Base-by-base conservation (phyloP, 1,140 invertebrate genomes). In the Drosophila suzukii region DNA sequence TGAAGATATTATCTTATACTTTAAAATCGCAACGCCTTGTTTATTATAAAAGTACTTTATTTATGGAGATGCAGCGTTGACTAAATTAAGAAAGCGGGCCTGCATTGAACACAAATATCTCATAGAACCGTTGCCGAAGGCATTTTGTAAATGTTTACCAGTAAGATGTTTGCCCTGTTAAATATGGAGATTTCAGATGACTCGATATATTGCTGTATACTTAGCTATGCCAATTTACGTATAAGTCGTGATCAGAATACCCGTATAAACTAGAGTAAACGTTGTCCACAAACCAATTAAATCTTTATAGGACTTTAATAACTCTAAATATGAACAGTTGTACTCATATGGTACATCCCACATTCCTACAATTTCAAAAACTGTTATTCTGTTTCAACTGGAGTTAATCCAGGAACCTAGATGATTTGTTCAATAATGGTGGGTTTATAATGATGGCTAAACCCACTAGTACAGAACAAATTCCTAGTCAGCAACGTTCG, bases 91-190 rank as follows among this genome's bases (percentile, higher is more conserved):
- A 41, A 43, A 65, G 27, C 60, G 17, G 44, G 24, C n/a, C 63
- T 6, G 8, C 36, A 17, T 43, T 27, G 58, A 61, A 15, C 1
- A 6, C 8, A 32, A 30, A 34, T 49, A 34, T n/a, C 12, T 46
- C 4, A 15, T 43, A 50, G 27, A 67, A 27, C 32, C 24, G 44
- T 67, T 41, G 34, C 39, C 27, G 59, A 47, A 49, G 24, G 51
- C 47, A 58, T 63, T 62, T 74, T 81, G 67, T 81, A 82, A 81
- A 78, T 81, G 74, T 81, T 53, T 81, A 77, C 60, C 46, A 39
- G 34, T 75, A 80, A 60, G 63, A 36, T 71, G 72, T 75, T 81
- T 63, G 67, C 63, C 51, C 61, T 79, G 70, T 61, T 73, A 73
- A 70, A 61, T 61, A 55, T 72, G 50, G 27, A 53, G 47, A 34